Conservation (phyloP, 35 echinoderm and acorn worm species). For the Ptychodera flava region DNA sequence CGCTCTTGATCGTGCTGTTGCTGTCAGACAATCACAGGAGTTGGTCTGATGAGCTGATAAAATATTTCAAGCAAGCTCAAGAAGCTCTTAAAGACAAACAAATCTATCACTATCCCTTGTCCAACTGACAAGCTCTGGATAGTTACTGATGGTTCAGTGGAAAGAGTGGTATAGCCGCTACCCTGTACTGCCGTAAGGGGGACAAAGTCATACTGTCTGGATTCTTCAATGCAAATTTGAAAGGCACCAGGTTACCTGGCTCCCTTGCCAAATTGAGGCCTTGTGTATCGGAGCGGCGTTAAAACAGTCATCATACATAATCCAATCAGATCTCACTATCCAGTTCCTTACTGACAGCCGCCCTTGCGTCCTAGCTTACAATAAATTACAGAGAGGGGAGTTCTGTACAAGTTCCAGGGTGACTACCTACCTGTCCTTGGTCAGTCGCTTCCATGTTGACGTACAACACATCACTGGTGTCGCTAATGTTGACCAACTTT, state of each 20-base stretch:
- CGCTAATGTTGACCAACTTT: not conserved
- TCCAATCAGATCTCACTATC: not conserved
- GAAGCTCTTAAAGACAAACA: not conserved
- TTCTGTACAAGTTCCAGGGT: not conserved
- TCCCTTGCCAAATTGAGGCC: constrained; percentile 11
- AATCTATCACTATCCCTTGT: not conserved
- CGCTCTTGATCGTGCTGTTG: not conserved
- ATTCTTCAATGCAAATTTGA: constrained; percentile 25
- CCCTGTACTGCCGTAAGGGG: not conserved
- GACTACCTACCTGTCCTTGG: not conserved
- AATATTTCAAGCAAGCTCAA: not conserved
- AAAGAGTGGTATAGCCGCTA: constrained; percentile 24
- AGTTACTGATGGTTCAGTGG: constrained; percentile 36
- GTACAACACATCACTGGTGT: not conserved
- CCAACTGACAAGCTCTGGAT: constrained; percentile 25
- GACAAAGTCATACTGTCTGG: not conserved
- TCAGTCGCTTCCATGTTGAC: not conserved
- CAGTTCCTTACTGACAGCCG: not conserved
- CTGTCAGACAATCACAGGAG: not conserved
- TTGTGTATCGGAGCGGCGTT: not conserved
- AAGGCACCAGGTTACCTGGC: not conserved
- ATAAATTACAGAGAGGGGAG: not conserved
- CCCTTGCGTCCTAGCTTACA: not conserved
- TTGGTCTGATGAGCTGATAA: not conserved
- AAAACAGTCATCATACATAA: not conserved